These are phyloP conservation scores for Bombus cullumanus DNA, from an alignment of 1,140 invertebrate species.

Conservation along the genomic window DNA sequence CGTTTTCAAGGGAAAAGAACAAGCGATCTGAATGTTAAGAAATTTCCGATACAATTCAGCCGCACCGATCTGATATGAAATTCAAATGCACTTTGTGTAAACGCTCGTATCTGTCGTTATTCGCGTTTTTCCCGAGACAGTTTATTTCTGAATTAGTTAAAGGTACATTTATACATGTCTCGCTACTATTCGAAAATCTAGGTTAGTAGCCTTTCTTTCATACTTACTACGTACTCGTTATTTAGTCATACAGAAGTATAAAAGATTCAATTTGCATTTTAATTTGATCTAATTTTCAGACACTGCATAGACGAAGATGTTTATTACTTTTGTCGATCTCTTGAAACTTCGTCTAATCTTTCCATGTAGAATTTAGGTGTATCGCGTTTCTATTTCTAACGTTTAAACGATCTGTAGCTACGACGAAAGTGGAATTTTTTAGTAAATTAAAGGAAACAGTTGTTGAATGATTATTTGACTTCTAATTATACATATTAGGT, in stretches of 20 bases:
- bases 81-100: not conserved
- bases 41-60: not conserved
- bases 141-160: not conserved
- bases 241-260: not conserved
- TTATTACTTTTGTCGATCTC: too few relatives aligned
- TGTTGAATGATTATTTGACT: not conserved
- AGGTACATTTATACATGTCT: not conserved
- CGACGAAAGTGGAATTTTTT: not conserved
- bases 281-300: not conserved
- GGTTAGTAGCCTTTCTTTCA: not conserved
- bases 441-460: not conserved
- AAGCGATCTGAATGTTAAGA: not conserved
- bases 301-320: not conserved
- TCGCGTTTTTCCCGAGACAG: not conserved
- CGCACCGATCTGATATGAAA: not conserved
- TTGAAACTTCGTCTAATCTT: not conserved
- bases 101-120: not conserved
- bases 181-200: not conserved
- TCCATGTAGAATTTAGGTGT: too few relatives aligned
- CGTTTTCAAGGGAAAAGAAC: not conserved
- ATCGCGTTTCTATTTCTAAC: not conserved
- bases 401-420: not conserved
- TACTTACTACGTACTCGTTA: too few relatives aligned
- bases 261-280: not conserved
- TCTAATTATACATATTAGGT: not conserved